A percentile compares a stretch with the other conserved stretches of the same genome.
phyloP scores from a whole-genome alignment of 2,888 invertebrate genomes.

The Oligia fasciuncula region DNA sequence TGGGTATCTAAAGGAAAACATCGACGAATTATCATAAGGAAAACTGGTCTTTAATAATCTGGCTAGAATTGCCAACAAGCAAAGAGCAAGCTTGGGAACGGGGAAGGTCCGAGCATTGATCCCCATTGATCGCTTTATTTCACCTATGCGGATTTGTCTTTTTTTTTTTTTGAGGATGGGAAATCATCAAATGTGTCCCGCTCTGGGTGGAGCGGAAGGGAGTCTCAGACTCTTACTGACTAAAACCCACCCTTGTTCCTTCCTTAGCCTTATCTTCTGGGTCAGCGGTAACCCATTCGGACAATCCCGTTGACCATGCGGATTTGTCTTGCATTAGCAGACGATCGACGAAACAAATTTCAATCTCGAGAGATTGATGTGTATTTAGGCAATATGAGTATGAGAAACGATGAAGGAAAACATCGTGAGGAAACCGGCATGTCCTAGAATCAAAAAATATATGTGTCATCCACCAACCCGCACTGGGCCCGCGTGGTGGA shows the following conservation, averaged over 20 bases:
- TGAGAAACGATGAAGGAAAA: neutral
- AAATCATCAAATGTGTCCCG: too few species aligned
- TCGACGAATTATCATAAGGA: neutral
- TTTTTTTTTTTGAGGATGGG: neutral
- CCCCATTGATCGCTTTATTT: neutral
- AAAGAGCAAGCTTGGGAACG: too few species aligned
- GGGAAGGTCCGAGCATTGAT: neutral
- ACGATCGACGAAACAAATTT: neutral
- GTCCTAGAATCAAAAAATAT: too few species aligned
- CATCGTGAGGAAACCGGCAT: too few species aligned
- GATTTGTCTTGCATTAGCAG: neutral
- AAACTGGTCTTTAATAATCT: neutral
- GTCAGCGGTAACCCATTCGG: too few species aligned
- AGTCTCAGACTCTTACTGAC: too few species aligned
- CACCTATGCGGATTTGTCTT: neutral
- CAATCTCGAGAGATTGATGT: neutral
- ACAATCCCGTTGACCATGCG: too few species aligned
- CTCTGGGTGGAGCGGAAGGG: too few species aligned
- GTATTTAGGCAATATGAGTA: neutral
- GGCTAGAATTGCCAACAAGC: neutral
- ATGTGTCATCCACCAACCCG: too few species aligned
- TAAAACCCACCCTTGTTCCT: too few species aligned
- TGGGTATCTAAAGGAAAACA: neutral
- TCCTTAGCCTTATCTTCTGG: too few species aligned
- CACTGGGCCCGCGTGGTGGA: too few species aligned